A percentile compares a stretch with the other conserved stretches of the same genome.
phyloP scores from a whole-genome alignment of 2,113 vertebrate genomes.

The Jaculus jaculus region DNA sequence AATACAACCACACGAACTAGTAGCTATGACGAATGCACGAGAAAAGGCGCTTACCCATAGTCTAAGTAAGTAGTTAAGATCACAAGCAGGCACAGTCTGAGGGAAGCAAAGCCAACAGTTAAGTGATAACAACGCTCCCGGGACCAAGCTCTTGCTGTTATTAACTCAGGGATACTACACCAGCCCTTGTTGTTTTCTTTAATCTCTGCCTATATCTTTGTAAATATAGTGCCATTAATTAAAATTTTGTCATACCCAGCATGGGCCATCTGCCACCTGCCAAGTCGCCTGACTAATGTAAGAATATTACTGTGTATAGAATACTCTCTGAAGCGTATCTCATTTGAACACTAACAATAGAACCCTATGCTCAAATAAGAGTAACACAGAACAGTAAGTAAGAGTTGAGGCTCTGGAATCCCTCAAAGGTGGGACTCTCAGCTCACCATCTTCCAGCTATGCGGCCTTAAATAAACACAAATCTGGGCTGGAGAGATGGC shows the following conservation, averaged over 20 bases:
- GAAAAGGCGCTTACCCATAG: background rate
- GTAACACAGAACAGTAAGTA: constrained; percentile 41
- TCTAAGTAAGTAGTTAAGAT: background rate
- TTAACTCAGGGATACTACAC: background rate
- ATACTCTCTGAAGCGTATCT: constrained; percentile 34
- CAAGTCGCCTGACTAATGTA: background rate
- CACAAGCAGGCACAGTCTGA: background rate
- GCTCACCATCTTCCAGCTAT: background rate
- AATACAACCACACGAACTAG: background rate
- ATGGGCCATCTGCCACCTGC: constrained; percentile 16
- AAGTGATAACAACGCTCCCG: background rate
- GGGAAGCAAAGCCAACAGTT: background rate
- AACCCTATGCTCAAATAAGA: constrained; percentile 25
- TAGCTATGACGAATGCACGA: background rate
- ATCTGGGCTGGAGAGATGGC: too few relatives aligned
- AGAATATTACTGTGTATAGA: constrained; percentile 54
- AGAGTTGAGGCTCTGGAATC: background rate
- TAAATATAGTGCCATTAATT: constrained; percentile 49
- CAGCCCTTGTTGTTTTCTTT: background rate
- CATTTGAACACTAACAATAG: constrained; percentile 50
- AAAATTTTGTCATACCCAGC: constrained; percentile 46
- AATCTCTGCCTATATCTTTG: constrained; percentile 24
- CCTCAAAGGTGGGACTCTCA: constrained; percentile 43
- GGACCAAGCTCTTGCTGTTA: background rate
- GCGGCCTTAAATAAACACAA: constrained; percentile 49